Conservation (phyloP, 2,113 vertebrate species). For the Tachycineta bicolor region DNA sequence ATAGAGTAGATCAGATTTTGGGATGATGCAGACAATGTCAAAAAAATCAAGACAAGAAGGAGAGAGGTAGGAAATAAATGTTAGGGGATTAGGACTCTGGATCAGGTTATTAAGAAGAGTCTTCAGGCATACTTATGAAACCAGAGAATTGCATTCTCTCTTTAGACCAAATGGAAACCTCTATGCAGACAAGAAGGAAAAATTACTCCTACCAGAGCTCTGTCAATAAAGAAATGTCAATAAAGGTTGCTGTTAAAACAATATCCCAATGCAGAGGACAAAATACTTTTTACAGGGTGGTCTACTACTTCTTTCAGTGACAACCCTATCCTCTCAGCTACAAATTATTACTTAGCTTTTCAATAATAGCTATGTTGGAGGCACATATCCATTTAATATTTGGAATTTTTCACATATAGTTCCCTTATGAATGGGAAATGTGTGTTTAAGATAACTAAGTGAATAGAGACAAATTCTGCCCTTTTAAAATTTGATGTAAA, state of each 20-base stretch:
- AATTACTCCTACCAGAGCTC: not conserved
- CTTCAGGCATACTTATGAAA: not conserved
- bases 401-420: not conserved
- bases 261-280: not conserved
- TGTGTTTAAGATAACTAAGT: not conserved
- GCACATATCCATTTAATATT: not conserved
- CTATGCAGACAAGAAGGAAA: not conserved
- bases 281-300: constrained; percentile 18
- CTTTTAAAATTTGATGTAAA: not conserved
- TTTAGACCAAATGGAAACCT: not conserved
- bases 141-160: not conserved
- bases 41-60: not conserved
- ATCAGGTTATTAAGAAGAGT: constrained; percentile 13
- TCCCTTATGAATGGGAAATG: not conserved
- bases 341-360: not conserved
- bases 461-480: not conserved
- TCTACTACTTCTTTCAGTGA: not conserved
- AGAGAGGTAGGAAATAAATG: not conserved
- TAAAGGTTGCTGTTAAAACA: not conserved
- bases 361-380: not conserved
- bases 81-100: not conserved
- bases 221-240: not conserved
- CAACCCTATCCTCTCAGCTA: not conserved
- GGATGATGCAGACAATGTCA: not conserved
- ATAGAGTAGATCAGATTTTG: not conserved